phyloP scores from a whole-genome alignment of 2,797 vertebrate genomes.

The Peromyscus attwateri region DNA sequence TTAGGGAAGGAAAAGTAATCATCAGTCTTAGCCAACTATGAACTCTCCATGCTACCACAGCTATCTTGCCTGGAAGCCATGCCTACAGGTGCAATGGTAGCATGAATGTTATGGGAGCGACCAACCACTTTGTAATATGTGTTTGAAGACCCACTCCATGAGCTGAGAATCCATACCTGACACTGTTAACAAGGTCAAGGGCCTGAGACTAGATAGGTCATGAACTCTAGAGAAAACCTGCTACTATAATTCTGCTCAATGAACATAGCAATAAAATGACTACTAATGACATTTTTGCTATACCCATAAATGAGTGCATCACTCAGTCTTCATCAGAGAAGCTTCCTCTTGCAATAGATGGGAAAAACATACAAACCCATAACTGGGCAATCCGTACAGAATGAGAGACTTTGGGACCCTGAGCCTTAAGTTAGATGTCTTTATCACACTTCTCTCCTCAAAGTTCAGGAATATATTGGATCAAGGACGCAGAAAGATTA shows the following conservation, averaged over 20 bases:
- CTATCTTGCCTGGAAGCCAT: neutral
- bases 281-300: neutral
- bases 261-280: neutral
- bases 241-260: neutral
- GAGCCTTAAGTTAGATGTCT: neutral
- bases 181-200: neutral
- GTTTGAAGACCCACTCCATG: neutral
- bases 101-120: neutral
- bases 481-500: neutral
- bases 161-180: neutral
- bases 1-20: neutral
- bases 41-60: neutral
- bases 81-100: neutral
- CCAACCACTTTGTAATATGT: neutral
- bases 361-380: neutral
- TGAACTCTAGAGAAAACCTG: neutral
- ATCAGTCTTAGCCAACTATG: neutral
- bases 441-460: neutral
- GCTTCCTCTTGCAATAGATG: neutral
- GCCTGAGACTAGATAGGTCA: no score
- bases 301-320: neutral
- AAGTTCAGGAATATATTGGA: neutral
- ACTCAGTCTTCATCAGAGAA: neutral
- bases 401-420: neutral
- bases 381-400: neutral